Evolutionary conservation across 2,113 vertebrate genomes (phyloP).

Genomic region (Nibea albiflora): DNA sequence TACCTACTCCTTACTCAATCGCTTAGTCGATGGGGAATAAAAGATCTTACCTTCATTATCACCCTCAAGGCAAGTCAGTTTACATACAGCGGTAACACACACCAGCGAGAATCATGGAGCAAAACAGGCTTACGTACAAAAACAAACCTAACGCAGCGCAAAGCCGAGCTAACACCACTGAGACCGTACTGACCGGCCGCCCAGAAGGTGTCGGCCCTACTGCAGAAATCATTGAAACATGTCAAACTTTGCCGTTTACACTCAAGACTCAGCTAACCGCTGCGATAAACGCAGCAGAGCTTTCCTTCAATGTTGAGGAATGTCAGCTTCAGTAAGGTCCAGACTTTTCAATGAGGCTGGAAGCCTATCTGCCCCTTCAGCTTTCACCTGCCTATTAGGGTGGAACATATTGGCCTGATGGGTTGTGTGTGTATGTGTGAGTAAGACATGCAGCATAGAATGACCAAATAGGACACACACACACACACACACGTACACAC

Average conservation of each 20-base stretch:
- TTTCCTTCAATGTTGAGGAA: constrained; percentile 43
- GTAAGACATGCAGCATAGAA: constrained; percentile 45
- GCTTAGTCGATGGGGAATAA: too few species aligned
- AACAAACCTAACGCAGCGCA: too few species aligned
- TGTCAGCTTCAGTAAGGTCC: constrained; percentile 56
- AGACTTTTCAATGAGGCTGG: constrained; percentile 54
- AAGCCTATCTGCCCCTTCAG: constrained; percentile 58
- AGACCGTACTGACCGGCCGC: too few species aligned
- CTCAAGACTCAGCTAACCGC: background rate
- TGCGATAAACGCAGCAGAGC: constrained; percentile 4
- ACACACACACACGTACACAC: constrained; percentile 36
- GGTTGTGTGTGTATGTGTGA: constrained; percentile 39
- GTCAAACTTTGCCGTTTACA: background rate
- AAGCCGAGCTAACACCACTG: too few species aligned
- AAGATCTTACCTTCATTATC: too few species aligned
- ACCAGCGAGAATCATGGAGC: too few species aligned
- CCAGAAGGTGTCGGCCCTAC: too few species aligned
- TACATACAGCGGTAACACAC: too few species aligned
- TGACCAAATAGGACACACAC: constrained; percentile 60
- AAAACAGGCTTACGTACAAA: too few species aligned
- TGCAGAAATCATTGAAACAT: constrained; percentile 4
- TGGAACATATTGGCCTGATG: constrained; percentile 74
- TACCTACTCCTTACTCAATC: too few species aligned
- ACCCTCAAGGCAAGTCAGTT: too few species aligned
- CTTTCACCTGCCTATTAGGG: constrained; percentile 75